Evolutionary conservation across 2,888 invertebrate species (phyloP), one percentile per base, ranked within the genome.

Genomic region (Harmothoe impar): DNA sequence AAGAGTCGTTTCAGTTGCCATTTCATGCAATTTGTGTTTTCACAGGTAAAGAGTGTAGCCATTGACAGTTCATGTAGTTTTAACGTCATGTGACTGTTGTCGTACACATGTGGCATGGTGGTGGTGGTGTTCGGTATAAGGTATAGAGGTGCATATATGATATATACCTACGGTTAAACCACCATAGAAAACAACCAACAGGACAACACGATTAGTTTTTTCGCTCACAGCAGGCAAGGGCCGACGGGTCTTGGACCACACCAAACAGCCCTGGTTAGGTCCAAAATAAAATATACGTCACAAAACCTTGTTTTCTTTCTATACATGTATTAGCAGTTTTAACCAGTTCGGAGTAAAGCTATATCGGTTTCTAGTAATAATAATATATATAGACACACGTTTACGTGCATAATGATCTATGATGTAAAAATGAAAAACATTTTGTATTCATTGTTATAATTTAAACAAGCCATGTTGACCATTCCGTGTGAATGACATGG

Each of bases 241-340:
- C 29, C n/a, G 7, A 29, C 5, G 29, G 72, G 72, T 72, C 72
- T 72, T 29, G 20, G 72, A 72, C 72, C 72, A 31, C 72, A 3
- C 72, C 25, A 29, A 72, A 72, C 72, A 72, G 29, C 72, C 72
- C 25, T 29, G 72, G 31, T 29, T 72, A 5, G 25, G 72, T 72
- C 29, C n/a, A 72, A 62, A 72, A 72, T 72, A 29, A 68, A 68
- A 72, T 72, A 72, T n/a, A 72, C 29, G 20, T 72, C 72, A 72
- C 20, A 72, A 72, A 23, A 72, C 3, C 72, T 72, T 72, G 3
- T 23, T 72, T 7, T 72, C 10, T 81, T 23, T 81, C 54, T 86
- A 25, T 54, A 86, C 54, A 54, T 62, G 62, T n/a, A 54, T 86
- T 86, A 86, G 52, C 86, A 86, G 52, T 86, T 54, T 62, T 86